Conservation (phyloP, 2,113 vertebrate species). For the Engystomops pustulosus region DNA sequence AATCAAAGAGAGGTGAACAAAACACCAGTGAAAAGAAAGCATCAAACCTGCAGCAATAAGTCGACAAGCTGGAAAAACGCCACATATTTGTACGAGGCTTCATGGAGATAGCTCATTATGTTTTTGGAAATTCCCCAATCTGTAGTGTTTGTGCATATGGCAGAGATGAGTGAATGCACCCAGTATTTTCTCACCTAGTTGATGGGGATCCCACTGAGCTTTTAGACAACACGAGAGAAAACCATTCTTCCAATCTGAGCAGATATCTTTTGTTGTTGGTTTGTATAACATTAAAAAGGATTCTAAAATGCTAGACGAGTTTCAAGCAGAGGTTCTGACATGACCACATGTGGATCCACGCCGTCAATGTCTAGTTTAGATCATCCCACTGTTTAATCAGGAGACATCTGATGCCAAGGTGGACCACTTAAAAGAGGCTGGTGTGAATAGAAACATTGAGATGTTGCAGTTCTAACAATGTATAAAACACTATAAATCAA, state of each 20-base stretch:
- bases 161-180: constrained; percentile 65
- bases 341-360: constrained; percentile 56
- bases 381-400: constrained; percentile 39
- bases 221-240: constrained; percentile 62
- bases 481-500: not conserved
- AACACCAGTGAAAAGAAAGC: constrained; percentile 64
- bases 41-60: constrained; percentile 64
- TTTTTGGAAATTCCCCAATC: constrained; percentile 68
- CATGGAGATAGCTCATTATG: constrained; percentile 65
- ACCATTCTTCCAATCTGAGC: constrained; percentile 67
- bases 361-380: constrained; percentile 17
- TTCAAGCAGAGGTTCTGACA: constrained; percentile 65
- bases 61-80: constrained; percentile 71
- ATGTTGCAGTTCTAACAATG: not conserved
- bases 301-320: constrained; percentile 66
- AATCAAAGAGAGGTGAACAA: constrained; percentile 68
- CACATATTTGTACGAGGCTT: constrained; percentile 72
- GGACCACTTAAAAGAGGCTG: constrained; percentile 19
- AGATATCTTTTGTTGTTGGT: constrained; percentile 69
- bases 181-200: constrained; percentile 71
- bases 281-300: constrained; percentile 64
- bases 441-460: not conserved
- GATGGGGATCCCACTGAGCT: constrained; percentile 68
- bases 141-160: constrained; percentile 67
- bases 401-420: constrained; percentile 37